phyloP scores from a whole-genome alignment of 2,888 invertebrate genomes.

The Exephanes ischioxanthus region DNA sequence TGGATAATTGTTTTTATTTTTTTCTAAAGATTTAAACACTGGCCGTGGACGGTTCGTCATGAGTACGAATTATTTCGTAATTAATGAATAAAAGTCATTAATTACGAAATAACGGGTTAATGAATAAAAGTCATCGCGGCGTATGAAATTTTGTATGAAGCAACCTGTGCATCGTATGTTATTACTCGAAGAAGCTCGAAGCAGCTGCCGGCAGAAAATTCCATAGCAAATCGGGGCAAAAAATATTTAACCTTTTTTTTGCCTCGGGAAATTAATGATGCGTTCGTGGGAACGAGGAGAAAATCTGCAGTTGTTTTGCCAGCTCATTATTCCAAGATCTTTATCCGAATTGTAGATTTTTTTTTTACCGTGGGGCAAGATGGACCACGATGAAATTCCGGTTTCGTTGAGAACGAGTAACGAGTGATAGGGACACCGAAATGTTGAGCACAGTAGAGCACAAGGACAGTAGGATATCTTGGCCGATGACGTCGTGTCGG shows the following conservation, averaged over 20 bases:
- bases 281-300: too few species aligned
- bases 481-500: slow-evolving; percentile 75
- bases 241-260: too few species aligned
- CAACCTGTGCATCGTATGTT: not conserved
- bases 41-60: not conserved
- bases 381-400: too few species aligned
- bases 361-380: too few species aligned
- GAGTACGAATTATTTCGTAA: not conserved
- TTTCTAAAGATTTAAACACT: not conserved
- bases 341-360: too few species aligned
- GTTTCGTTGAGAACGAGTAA: too few species aligned
- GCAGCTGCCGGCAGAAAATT: slow-evolving; percentile 8
- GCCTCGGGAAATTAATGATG: too few species aligned
- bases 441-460: slow-evolving; percentile 80
- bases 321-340: too few species aligned
- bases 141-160: not conserved
- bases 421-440: too few species aligned
- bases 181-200: slow-evolving; percentile 4
- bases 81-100: slow-evolving; percentile 2
- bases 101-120: not conserved
- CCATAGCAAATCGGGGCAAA: not conserved
- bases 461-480: slow-evolving; percentile 78
- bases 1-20: slow-evolving; percentile 7
- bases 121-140: not conserved
- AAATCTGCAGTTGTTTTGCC: too few species aligned